A percentile compares a stretch with the other conserved stretches of the same genome.
Conservation (phyloP, 2,113 vertebrate genomes). For the Rhinopomastus cyanomelas region DNA sequence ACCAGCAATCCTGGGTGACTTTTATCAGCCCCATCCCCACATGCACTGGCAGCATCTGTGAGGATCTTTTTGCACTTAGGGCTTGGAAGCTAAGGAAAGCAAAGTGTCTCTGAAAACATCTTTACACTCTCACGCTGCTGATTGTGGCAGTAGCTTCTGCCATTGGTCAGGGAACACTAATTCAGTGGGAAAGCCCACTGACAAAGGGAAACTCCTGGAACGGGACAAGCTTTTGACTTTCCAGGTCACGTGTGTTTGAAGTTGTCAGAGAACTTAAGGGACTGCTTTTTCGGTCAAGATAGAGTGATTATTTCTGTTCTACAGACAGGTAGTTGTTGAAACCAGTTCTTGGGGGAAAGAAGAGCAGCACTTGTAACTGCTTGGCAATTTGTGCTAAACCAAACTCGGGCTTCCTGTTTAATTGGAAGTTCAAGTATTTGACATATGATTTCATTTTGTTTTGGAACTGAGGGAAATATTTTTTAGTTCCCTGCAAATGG, state of each 20-base stretch:
- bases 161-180: background rate
- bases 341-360: background rate
- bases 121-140: accelerated
- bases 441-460: background rate
- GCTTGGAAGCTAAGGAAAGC: background rate
- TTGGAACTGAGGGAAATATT: background rate
- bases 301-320: background rate
- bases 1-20: accelerated
- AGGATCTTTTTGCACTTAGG: background rate
- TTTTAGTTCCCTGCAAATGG: background rate
- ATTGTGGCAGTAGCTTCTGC: background rate
- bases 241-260: accelerated
- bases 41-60: accelerated
- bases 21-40: background rate
- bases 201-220: background rate
- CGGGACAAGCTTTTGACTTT: background rate
- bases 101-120: background rate
- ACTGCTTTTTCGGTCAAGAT: background rate
- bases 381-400: background rate
- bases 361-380: background rate
- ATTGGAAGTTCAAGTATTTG: background rate
- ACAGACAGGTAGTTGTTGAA: background rate
- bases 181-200: background rate
- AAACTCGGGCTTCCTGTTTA: background rate
- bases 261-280: background rate